Conservation (phyloP, 2,888 invertebrate genomes). For the Aplocera efformata region DNA sequence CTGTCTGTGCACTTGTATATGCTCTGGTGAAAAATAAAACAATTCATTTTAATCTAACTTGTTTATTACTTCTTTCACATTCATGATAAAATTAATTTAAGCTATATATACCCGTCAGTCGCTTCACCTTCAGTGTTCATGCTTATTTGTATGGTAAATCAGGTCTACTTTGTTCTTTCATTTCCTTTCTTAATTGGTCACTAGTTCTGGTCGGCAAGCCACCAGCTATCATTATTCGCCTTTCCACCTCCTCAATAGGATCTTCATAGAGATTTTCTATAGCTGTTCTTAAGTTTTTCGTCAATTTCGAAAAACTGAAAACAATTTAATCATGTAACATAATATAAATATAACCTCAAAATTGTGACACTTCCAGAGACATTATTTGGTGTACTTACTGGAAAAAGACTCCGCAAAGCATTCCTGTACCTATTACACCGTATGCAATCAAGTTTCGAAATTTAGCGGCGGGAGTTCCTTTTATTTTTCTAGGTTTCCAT, state of each 20-base stretch:
- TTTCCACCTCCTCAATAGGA: conserved; percentile 65
- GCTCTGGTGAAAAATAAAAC: conserved; percentile 17
- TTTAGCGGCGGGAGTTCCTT: conserved; percentile 82
- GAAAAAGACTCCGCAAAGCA: conserved; percentile 60
- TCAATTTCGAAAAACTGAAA: conserved; percentile 47
- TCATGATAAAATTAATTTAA: conserved; percentile 15
- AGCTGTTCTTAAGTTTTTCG: conserved; percentile 49
- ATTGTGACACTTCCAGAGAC: background rate
- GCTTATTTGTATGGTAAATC: conserved; percentile 52
- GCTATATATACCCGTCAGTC: conserved; percentile 45
- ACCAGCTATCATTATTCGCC: conserved; percentile 58
- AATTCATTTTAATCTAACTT: conserved; percentile 9
- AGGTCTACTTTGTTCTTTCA: conserved; percentile 45
- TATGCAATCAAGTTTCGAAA: conserved; percentile 77
- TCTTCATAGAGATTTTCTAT: conserved; percentile 57
- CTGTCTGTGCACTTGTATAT: conserved; percentile 31
- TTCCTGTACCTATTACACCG: conserved; percentile 63
- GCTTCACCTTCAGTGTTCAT: conserved; percentile 39
- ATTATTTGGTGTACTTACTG: conserved; percentile 64
- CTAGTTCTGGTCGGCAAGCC: conserved; percentile 49
- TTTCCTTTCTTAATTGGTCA: conserved; percentile 41
- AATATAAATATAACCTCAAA: conserved; percentile 39
- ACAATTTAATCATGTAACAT: conserved; percentile 9
- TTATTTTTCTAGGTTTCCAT: conserved; percentile 84
- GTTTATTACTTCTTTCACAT: conserved; percentile 22